phyloP scores from a whole-genome alignment of 2,888 invertebrate genomes.

The Chloromyia formosa region DNA sequence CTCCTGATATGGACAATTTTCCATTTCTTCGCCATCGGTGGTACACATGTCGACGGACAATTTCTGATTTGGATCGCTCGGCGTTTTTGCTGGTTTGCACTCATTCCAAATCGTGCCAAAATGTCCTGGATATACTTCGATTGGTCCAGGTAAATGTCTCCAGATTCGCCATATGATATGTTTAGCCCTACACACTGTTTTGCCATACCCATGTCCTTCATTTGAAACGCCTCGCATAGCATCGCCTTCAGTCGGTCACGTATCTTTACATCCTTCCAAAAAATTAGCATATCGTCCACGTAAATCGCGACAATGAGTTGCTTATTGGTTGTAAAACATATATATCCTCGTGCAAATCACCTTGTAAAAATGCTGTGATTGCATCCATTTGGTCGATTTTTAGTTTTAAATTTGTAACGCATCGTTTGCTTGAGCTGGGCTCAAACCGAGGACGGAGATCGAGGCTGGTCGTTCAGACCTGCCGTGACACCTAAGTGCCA shows the following conservation, averaged over 20 bases:
- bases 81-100: slow-evolving; percentile 49
- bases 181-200: slow-evolving; percentile 28
- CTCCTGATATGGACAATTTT: slow-evolving; percentile 47
- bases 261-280: neutral
- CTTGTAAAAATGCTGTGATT: too few relatives aligned
- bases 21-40: slow-evolving; percentile 34
- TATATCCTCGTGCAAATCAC: too few relatives aligned
- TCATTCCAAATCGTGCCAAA: slow-evolving; percentile 46
- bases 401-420: too few relatives aligned
- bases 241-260: slow-evolving; percentile 10
- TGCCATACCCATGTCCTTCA: slow-evolving; percentile 46
- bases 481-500: too few relatives aligned
- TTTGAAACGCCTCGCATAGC: slow-evolving; percentile 39
- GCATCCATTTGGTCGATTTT: too few relatives aligned
- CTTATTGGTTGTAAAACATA: too few relatives aligned
- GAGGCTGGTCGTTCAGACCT: too few relatives aligned
- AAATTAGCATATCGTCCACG: slow-evolving; percentile 2
- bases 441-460: too few relatives aligned
- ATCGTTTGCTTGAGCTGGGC: too few relatives aligned
- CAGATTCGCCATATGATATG: slow-evolving; percentile 45
- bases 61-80: slow-evolving; percentile 44
- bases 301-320: neutral
- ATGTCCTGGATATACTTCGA: slow-evolving; percentile 39
- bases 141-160: slow-evolving; percentile 43
- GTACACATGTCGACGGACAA: slow-evolving; percentile 19